Base-by-base conservation (phyloP, 1,140 invertebrate species). In the Bactericera cockerelli region DNA sequence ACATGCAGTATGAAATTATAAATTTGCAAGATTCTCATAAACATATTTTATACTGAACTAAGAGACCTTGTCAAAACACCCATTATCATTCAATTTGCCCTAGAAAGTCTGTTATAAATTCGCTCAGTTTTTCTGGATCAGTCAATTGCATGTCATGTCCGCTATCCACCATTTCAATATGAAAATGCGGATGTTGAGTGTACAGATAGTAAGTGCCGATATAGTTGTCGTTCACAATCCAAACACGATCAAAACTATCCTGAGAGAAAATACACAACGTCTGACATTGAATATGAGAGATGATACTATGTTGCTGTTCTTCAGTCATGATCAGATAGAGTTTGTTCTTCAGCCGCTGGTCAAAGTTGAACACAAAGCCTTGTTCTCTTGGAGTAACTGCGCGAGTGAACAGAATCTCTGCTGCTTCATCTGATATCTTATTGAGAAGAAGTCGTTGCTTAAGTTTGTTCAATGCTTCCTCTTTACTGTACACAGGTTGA, bases 131-230 rank as follows among this genome's bases (percentile, higher is more conserved):
- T 67, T 78, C 73, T 3, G 81, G 79, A 66, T 77, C 65, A 63
- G 78, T 77, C 61, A 79, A 71, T 67, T 84, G 81, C 10, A 82
- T 69, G 70, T 82, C 79, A 70, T 84, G 82, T 69, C 76, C 76
- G 16, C 81, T 81, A 19, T 74, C 66, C 24, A 82, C 70, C 59
- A 69, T 62, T 11, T 66, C 58, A 57, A 71, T n/a, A 49, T 49
- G 42, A 49, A 49, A 49, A 4, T 22, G 6, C 4, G 42, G 42
- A 49, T 49, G 42, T 49, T n/a, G 4, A 49, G 42, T 10, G 11
- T 42, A 59, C 10, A 31, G 33, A 57, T 22, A 19, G 36, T 57
- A 57, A 2, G 16, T 19, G 6, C 26, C 31, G 16, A 31, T 31
- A 31, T 31, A 31, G 14, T 28, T 31, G 2, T 26, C 24, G 33